Conservation (phyloP, 1,140 invertebrate genomes). For the Littorina saxatilis region DNA sequence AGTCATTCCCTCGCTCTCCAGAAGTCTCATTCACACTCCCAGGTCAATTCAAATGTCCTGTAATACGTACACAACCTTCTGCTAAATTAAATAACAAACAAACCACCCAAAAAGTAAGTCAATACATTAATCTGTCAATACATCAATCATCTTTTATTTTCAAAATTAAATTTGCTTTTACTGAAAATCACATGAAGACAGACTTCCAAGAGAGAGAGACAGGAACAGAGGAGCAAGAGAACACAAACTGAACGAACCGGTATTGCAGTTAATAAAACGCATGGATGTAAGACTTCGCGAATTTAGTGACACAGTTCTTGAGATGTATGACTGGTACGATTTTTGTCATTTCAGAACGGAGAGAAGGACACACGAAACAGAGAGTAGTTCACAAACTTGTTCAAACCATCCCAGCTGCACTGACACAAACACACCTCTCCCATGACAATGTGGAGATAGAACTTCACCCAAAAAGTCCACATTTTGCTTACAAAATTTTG, state of each 20-base stretch:
- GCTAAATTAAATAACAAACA: too few relatives aligned
- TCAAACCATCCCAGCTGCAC: not conserved
- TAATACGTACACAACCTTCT: too few relatives aligned
- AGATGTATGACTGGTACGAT: not conserved
- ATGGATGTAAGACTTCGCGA: not conserved
- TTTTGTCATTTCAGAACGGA: not conserved
- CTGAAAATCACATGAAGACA: slow-evolving; percentile 34
- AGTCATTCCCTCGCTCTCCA: too few relatives aligned
- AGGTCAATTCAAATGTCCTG: too few relatives aligned
- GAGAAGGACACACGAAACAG: not conserved
- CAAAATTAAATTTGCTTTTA: slow-evolving; percentile 27
- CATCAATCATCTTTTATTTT: slow-evolving; percentile 38
- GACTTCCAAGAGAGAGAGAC: slow-evolving; percentile 17
- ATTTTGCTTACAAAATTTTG: too few relatives aligned
- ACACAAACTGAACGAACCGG: slow-evolving; percentile 29
- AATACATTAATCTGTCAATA: too few relatives aligned
- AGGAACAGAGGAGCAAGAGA: slow-evolving; percentile 6
- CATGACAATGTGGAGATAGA: not conserved
- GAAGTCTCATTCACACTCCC: too few relatives aligned
- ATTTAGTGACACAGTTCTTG: not conserved
- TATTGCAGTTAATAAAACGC: slow-evolving; percentile 14
- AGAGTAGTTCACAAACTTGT: not conserved
- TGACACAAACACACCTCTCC: not conserved
- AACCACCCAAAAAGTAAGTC: too few relatives aligned
- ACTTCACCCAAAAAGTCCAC: too few relatives aligned